Evolutionary conservation across 2,113 vertebrate species (phyloP), one percentile per base, ranked within the genome.

Genomic region (Hypanus sabinus): DNA sequence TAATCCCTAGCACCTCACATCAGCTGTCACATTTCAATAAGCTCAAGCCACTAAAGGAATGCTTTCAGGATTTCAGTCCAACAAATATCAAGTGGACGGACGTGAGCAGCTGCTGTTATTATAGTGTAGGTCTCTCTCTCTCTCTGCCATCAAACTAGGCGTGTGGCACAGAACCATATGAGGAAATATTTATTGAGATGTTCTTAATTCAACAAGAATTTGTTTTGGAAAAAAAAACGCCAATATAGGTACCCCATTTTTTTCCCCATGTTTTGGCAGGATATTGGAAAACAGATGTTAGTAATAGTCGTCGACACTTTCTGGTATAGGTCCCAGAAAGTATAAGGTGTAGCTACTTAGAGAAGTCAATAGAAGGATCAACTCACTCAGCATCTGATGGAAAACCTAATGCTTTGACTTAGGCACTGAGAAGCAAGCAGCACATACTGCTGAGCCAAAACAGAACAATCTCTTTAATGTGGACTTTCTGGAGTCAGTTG

Each of bases 171-270:
- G 60, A 20, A 68, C 30, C 12, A 30, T 2, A 11, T n/a, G 27
- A 79, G 5, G n/a, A 20, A 91, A 57, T 3, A 0, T 62, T 88
- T 18, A 46, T 88, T 65, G 55, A 5, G 16, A 88, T 22, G 62
- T 57, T 87, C 55, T 87, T 60, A 87, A 27, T 4, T 87, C 83
- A 46, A 87, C 83, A 46, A 87, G 55, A 87, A 87, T 55, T 87
- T 10, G 0, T 30, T 87, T 16, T 55, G 60, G 60, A 46, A 46
- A 46, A 87, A 60, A 60, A 87, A 30, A 11, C 5, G 1, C 5
- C 57, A 65, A 57, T 88, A n/a, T n/a, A n/a, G n/a, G n/a, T n/a
- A 30, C 11, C 62, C 24, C 60, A 88, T 62, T 88, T 62, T 14
- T 88, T 38, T 81, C 79, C 79, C 22, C 10, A 1, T 57, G 27